Evolutionary conservation across 2,113 vertebrate genomes (phyloP).

Genomic region (Carassius gibelio): DNA sequence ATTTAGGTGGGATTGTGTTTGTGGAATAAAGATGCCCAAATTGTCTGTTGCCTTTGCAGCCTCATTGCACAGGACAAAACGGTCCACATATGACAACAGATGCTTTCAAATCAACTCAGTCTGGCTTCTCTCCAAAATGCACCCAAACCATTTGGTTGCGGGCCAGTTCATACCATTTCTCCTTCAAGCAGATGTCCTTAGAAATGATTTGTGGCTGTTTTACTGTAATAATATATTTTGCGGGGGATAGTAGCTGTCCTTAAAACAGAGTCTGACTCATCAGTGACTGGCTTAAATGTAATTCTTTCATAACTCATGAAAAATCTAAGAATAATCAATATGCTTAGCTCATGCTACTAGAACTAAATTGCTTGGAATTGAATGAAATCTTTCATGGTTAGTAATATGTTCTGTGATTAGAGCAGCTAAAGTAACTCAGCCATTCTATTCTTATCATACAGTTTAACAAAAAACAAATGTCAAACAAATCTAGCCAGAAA

Average conservation of each 20-base stretch:
- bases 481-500: background rate
- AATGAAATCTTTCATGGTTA: constrained; percentile 5
- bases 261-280: constrained; percentile 19
- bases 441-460: background rate
- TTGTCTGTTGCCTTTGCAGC: background rate
- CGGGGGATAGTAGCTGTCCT: background rate
- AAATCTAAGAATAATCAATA: background rate
- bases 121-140: constrained; percentile 25
- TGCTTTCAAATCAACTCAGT: constrained; percentile 3
- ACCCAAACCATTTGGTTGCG: constrained; percentile 4
- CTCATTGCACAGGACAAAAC: constrained; percentile 16
- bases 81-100: constrained; percentile 6
- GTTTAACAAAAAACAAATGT: background rate
- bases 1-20: background rate
- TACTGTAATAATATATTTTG: constrained; percentile 14
- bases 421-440: background rate
- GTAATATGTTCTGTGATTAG: background rate
- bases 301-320: background rate
- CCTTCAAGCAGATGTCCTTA: constrained; percentile 6
- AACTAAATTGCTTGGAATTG: background rate
- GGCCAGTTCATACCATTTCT: constrained; percentile 3
- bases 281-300: background rate
- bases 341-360: background rate
- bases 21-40: background rate
- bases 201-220: background rate